These are phyloP conservation scores for Lepisosteus osseus DNA, from an alignment of 2,113 vertebrate genomes.

Conservation along the genomic window DNA sequence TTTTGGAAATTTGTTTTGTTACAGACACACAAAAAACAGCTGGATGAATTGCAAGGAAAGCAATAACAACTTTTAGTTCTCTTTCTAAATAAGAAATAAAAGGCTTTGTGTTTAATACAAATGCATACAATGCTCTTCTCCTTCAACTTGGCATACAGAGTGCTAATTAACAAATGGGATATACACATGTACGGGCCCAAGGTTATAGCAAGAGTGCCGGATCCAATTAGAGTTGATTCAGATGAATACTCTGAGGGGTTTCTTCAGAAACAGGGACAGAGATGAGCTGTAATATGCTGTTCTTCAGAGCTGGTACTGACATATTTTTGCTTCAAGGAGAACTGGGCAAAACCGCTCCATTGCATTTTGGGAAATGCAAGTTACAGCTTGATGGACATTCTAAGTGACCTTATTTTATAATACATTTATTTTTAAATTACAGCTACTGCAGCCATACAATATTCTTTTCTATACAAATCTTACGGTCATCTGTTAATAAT, in stretches of 20 bases:
- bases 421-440: too few relatives aligned
- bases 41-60: too few relatives aligned
- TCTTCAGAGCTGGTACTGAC: neutral
- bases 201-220: constrained; percentile 17
- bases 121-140: neutral
- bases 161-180: constrained; percentile 27
- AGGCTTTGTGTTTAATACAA: too few relatives aligned
- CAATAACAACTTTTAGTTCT: too few relatives aligned
- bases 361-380: neutral
- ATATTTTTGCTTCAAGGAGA: neutral
- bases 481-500: too few relatives aligned
- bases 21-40: too few relatives aligned
- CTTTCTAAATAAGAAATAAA: too few relatives aligned
- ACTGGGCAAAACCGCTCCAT: neutral
- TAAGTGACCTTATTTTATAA: too few relatives aligned
- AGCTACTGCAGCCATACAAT: too few relatives aligned
- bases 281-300: constrained; percentile 18
- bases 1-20: too few relatives aligned
- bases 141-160: constrained; percentile 16
- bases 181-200: constrained; percentile 13
- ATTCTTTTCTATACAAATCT: too few relatives aligned
- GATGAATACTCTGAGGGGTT: constrained; percentile 34
- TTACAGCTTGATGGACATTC: too few relatives aligned
- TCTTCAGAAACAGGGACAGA: constrained; percentile 20
- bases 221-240: constrained; percentile 33